phyloP scores from a whole-genome alignment of 2,113 vertebrate genomes.

The Heterochromis multidens region DNA sequence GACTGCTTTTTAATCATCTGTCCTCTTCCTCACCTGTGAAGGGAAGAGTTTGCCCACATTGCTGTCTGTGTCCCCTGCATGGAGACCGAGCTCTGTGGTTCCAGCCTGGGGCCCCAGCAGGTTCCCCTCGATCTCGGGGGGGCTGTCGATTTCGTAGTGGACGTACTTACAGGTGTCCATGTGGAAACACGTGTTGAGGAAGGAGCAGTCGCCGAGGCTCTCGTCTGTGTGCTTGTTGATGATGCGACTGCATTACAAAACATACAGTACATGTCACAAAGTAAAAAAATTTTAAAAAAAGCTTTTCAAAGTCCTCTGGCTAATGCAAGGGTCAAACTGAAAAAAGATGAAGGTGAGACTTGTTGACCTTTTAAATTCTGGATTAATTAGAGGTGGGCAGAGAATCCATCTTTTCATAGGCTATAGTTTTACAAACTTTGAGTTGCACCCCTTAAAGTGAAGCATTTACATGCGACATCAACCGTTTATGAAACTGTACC shows the following conservation, averaged over 20 bases:
- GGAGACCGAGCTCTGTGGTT: slow-evolving; percentile 79
- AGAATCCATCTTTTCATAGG: background rate
- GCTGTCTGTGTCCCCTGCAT: slow-evolving; percentile 78
- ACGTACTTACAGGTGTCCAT: slow-evolving; percentile 97
- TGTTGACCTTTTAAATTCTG: background rate
- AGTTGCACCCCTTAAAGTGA: background rate
- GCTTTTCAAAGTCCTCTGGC: accelerated
- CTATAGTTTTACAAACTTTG: background rate
- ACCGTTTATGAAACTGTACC: too few relatives aligned
- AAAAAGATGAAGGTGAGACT: background rate
- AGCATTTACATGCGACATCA: too few relatives aligned
- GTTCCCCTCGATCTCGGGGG: slow-evolving; percentile 76
- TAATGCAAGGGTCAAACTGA: background rate
- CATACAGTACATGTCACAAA: background rate
- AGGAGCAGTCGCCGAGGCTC: slow-evolving; percentile 91
- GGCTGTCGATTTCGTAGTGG: slow-evolving; percentile 91
- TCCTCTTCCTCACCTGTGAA: slow-evolving; percentile 77
- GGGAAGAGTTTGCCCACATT: slow-evolving; percentile 88
- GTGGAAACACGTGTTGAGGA: slow-evolving; percentile 94
- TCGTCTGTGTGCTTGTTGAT: slow-evolving; percentile 94
- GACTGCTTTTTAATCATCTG: background rate
- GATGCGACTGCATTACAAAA: slow-evolving; percentile 78
- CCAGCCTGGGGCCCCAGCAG: slow-evolving; percentile 68
- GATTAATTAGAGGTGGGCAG: background rate
- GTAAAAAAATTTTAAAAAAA: background rate